phyloP scores from a whole-genome alignment of 2,113 vertebrate genomes.

The Morphnarchus princeps region DNA sequence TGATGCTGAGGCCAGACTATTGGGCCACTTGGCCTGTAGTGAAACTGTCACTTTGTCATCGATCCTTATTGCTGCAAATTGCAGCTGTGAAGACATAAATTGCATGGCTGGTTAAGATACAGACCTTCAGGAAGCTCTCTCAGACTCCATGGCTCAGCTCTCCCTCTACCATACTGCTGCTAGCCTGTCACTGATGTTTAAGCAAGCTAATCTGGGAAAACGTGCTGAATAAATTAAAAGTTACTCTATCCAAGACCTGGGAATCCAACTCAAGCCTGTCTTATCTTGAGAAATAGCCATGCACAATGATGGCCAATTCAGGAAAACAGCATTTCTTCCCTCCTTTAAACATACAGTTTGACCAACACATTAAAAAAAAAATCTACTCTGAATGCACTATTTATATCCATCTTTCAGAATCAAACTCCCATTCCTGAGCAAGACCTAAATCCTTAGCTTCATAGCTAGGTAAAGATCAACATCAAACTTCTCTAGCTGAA shows the following conservation, averaged over 20 bases:
- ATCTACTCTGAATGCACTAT: accelerated
- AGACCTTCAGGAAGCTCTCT: not conserved
- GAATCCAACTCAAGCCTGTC: not conserved
- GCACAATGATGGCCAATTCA: not conserved
- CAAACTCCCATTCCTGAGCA: not conserved
- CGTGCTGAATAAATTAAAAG: not conserved
- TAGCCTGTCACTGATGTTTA: not conserved
- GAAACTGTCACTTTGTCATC: accelerated
- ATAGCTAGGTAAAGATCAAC: not conserved
- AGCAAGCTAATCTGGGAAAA: not conserved
- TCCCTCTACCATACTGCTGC: not conserved
- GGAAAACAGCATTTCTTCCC: not conserved
- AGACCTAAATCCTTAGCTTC: not conserved
- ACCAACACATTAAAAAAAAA: not conserved
- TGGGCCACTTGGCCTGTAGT: not conserved
- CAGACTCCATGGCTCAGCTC: not conserved
- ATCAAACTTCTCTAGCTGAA: not conserved
- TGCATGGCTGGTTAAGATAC: not conserved
- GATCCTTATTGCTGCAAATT: accelerated
- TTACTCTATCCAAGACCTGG: not conserved
- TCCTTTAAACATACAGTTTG: not conserved
- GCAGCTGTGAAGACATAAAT: not conserved
- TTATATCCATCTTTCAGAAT: not conserved
- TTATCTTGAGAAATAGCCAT: not conserved
- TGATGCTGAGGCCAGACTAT: not conserved